Evolutionary conservation across 2,888 invertebrate genomes (phyloP).

Genomic region (Tortricodes alternella): DNA sequence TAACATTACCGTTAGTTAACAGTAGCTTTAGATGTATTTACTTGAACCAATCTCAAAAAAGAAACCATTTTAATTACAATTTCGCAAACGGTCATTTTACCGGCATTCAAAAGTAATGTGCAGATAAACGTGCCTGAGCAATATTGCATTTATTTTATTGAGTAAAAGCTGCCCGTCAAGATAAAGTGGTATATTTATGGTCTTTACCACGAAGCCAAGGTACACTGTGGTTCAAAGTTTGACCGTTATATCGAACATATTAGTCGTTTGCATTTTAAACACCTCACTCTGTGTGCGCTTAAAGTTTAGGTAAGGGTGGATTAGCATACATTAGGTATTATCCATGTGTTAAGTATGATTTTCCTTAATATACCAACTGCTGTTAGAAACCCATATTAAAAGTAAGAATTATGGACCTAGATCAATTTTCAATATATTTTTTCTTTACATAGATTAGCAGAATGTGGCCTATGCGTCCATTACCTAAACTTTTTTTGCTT

Average conservation of each 20-base stretch:
- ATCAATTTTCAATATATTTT: no score
- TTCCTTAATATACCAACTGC: no score
- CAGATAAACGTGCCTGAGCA: not conserved
- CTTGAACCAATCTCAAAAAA: no score
- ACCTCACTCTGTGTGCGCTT: constrained; percentile 1
- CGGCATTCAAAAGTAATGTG: not conserved
- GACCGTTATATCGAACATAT: constrained; percentile 26
- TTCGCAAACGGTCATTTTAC: constrained; percentile 21
- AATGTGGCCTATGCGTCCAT: no score
- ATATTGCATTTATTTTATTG: constrained; percentile 8
- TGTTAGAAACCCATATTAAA: no score
- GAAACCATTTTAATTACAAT: not conserved
- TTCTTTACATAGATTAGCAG: no score
- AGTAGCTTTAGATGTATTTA: no score
- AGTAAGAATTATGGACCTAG: no score
- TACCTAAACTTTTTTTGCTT: no score
- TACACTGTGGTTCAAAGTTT: constrained; percentile 26
- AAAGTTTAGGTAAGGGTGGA: constrained; percentile 4
- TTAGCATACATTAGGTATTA: no score
- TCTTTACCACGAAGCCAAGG: constrained; percentile 26
- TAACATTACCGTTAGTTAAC: no score
- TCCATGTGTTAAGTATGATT: no score
- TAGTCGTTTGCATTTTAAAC: constrained; percentile 24
- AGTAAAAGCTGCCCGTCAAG: constrained; percentile 13
- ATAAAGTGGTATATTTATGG: constrained; percentile 22